Percentiles rank a stretch among this genome's conserved stretches.
These are phyloP conservation scores for Lophotriccus pileatus DNA, from an alignment of 2,797 vertebrate genomes.

Conservation along the genomic window DNA sequence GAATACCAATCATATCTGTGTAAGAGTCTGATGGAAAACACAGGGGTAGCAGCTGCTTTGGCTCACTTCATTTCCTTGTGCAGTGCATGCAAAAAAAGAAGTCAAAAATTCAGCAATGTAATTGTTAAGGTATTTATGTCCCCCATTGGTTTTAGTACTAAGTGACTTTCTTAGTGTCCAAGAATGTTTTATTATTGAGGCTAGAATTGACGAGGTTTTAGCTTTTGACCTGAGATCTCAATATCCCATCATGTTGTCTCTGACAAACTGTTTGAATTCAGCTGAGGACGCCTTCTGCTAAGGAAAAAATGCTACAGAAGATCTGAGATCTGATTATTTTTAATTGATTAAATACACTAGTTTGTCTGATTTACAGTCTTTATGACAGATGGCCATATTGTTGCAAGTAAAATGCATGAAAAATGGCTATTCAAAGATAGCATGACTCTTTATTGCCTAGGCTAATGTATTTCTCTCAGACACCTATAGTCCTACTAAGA, in stretches of 20 bases:
- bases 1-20: neutral
- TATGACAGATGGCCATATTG: neutral
- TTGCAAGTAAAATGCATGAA: neutral
- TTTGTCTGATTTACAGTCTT: neutral
- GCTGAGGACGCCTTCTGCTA: neutral
- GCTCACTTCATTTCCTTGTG: neutral
- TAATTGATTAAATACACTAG: neutral
- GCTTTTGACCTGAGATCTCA: neutral
- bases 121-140: neutral
- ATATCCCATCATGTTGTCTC: neutral
- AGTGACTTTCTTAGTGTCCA: neutral
- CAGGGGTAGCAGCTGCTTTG: neutral
- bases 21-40: neutral
- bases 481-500: neutral
- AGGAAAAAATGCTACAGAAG: neutral
- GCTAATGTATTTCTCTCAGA: neutral
- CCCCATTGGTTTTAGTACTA: neutral
- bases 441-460: neutral
- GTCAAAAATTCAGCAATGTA: neutral
- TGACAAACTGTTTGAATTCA: neutral
- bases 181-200: neutral
- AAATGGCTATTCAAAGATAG: neutral
- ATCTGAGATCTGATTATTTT: neutral
- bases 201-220: neutral
- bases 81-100: neutral